Evolutionary conservation across 2,888 invertebrate species (phyloP).

Genomic region (Pachliopta kotzebuea): DNA sequence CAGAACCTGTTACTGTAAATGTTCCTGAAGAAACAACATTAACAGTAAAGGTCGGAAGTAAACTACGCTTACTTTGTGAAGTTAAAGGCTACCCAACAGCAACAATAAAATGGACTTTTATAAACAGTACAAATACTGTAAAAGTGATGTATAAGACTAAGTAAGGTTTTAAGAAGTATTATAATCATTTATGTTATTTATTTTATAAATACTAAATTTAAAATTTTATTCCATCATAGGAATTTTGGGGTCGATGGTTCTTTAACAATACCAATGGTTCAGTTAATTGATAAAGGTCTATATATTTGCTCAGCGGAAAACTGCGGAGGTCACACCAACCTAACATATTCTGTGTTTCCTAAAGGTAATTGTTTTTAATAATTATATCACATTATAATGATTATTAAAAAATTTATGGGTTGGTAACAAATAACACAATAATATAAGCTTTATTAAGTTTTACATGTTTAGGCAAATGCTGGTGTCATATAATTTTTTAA

Average conservation of each 20-base stretch:
- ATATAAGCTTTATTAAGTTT: too few species aligned
- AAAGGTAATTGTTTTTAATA: slow-evolving; percentile 4
- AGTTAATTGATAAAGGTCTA: neutral
- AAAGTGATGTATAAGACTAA: neutral
- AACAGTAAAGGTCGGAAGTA: neutral
- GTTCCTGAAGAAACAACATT: slow-evolving; percentile 2
- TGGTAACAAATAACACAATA: too few species aligned
- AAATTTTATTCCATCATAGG: neutral
- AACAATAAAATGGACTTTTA: slow-evolving; percentile 9
- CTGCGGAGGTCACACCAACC: neutral
- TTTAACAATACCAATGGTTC: slow-evolving; percentile 7
- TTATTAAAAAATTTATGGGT: neutral
- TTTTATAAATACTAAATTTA: neutral
- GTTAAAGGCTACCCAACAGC: slow-evolving; percentile 9
- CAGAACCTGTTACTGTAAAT: slow-evolving; percentile 7
- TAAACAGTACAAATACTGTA: neutral
- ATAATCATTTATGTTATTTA: neutral
- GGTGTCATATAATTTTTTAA: too few species aligned
- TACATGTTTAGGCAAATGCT: too few species aligned
- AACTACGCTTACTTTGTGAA: neutral
- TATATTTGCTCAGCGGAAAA: slow-evolving; percentile 16
- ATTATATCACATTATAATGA: neutral
- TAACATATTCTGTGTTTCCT: slow-evolving; percentile 5
- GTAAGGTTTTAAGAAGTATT: neutral
- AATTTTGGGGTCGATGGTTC: neutral